Conservation (phyloP, 2,888 invertebrate genomes). For the Drosophila lutescens region DNA sequence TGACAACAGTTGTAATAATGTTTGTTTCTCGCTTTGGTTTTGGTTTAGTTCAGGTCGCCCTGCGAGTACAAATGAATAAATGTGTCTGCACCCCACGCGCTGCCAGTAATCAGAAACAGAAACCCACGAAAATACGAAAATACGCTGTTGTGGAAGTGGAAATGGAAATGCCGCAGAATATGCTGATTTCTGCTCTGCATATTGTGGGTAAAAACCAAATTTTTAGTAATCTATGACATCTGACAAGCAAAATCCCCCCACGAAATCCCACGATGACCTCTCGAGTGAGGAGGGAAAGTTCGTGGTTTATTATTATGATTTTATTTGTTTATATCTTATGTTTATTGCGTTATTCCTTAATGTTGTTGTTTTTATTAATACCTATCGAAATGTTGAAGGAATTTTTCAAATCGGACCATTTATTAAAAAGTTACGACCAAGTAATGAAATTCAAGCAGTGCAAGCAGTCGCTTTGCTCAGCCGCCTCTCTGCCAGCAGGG, state of each 20-base stretch:
- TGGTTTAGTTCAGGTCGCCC: slow-evolving; percentile 9
- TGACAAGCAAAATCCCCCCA: background rate
- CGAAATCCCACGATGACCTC: background rate
- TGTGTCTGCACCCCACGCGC: slow-evolving; percentile 12
- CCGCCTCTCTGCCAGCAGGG: no score
- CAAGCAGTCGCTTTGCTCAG: no score
- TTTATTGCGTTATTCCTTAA: no score
- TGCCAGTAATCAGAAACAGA: slow-evolving; percentile 15
- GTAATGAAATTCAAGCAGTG: no score
- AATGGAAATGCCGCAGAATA: slow-evolving; percentile 14
- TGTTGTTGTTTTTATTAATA: no score
- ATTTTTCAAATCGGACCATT: no score
- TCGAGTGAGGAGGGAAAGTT: background rate
- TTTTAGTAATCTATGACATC: slow-evolving; percentile 11
- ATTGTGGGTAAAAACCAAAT: slow-evolving; percentile 13
- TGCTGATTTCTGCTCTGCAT: slow-evolving; percentile 3
- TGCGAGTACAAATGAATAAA: slow-evolving; percentile 1
- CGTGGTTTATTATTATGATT: no score
- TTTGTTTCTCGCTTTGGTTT: slow-evolving; percentile 21
- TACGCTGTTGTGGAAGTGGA: background rate
- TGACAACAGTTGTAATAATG: slow-evolving; percentile 16
- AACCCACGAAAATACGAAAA: slow-evolving; percentile 23
- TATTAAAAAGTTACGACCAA: no score
- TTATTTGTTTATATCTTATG: no score
- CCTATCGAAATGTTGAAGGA: no score